phyloP scores from a whole-genome alignment of 1,140 invertebrate species.

The Leucophenga varia region DNA sequence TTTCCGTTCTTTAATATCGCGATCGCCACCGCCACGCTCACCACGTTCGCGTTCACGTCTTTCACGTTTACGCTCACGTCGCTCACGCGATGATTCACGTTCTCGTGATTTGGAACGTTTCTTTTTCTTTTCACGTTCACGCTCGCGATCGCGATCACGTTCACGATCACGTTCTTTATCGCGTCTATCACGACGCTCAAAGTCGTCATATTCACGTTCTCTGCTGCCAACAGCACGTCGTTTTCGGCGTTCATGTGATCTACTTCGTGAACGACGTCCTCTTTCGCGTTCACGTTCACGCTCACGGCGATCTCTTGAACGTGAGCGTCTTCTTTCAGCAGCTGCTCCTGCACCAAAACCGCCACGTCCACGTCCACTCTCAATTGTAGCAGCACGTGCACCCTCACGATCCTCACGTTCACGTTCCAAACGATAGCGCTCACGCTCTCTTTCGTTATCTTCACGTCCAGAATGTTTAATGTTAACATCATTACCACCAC shows the following conservation, averaged over 20 bases:
- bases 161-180: constrained; percentile 53
- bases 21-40: constrained; percentile 60
- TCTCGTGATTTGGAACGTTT: constrained; percentile 63
- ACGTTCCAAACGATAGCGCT: constrained; percentile 74
- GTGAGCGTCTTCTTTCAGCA: constrained; percentile 35
- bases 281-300: constrained; percentile 57
- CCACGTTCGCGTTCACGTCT: constrained; percentile 60
- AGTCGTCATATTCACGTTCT: constrained; percentile 52
- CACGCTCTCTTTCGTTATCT: constrained; percentile 80
- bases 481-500: constrained; percentile 93
- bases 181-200: constrained; percentile 57
- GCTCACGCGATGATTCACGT: constrained; percentile 60
- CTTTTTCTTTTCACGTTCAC: constrained; percentile 60
- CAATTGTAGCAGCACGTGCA: constrained; percentile 37
- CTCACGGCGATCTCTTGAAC: constrained; percentile 48
- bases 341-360: constrained; percentile 18
- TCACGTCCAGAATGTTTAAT: constrained; percentile 94
- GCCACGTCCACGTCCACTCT: constrained; percentile 52
- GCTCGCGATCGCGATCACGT: constrained; percentile 59
- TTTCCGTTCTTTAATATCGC: constrained; percentile 58
- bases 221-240: constrained; percentile 58
- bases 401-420: constrained; percentile 67
- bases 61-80: constrained; percentile 58
- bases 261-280: constrained; percentile 49
- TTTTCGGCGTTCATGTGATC: constrained; percentile 62